Evolutionary conservation across 2,113 vertebrate species (phyloP).

Genomic region (Leptocoma aspasia): DNA sequence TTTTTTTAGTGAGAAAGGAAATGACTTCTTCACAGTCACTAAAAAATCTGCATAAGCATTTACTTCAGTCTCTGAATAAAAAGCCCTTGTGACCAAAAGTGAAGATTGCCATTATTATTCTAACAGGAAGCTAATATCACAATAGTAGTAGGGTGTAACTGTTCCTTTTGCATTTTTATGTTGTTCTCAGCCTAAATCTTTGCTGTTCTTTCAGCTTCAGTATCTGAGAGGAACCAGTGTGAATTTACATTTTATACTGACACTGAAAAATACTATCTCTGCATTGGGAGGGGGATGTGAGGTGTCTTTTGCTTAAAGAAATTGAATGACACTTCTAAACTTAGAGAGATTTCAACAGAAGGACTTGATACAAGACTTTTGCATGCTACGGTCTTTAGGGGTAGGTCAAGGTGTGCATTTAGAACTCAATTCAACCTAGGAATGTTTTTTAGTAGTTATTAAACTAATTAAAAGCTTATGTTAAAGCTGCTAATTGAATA

Average conservation of each 20-base stretch:
- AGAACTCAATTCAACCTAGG: not conserved
- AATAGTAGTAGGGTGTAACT: constrained; percentile 84
- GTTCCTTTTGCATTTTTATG: constrained; percentile 67
- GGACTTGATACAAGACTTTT: not conserved
- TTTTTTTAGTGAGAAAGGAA: not conserved
- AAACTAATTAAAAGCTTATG: not conserved
- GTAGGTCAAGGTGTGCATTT: not conserved
- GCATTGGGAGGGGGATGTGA: not conserved
- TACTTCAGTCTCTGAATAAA: constrained; percentile 23
- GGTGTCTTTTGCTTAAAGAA: not conserved
- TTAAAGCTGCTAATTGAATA: not conserved
- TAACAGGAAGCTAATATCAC: constrained; percentile 81
- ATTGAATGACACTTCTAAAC: not conserved
- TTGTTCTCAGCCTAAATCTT: not conserved
- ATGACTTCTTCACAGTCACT: not conserved
- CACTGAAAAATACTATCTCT: not conserved
- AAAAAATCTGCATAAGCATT: not conserved
- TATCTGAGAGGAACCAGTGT: not conserved
- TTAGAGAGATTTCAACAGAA: not conserved
- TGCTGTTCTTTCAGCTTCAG: not conserved
- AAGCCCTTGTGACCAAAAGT: constrained; percentile 2
- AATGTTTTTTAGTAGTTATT: not conserved
- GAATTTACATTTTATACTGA: not conserved
- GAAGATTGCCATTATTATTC: constrained; percentile 54
- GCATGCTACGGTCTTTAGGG: not conserved